Base-by-base conservation (phyloP, 2,888 invertebrate species). In the Labia minor region DNA sequence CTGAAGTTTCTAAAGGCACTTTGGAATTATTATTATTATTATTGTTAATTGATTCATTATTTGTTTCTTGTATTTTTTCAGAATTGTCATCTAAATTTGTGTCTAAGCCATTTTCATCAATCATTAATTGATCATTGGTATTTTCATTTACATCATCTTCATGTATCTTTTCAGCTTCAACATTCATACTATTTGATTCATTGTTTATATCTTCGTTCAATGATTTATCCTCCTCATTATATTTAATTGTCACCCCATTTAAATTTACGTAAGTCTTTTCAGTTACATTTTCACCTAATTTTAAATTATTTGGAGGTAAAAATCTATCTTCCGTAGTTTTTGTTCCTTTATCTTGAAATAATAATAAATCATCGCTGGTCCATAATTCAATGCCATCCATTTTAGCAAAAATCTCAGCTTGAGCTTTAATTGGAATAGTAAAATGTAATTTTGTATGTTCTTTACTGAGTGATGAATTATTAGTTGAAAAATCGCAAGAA, bases 391-490 rank as follows among this genome's bases (percentile, higher is more conserved):
- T 79, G 68, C 82, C 81, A 73, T 85, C 82, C 73, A 82, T 84
- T 70, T 82, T 82, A 73, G 83, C 82, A 73, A 80, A 86, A 72
- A 83, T 84, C 73, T 86, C 85, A 0, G 85, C 80, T 68, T 77
- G 79, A 37, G 81, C 74, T 68, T 78, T 78, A 74, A 83, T 85
- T 73, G 81, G 82, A 67, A 81, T 81, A 72, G 78, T 78, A 74
- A 92, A 91, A 76, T 93, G 93, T 66, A 90, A 81, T 74, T 88
- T 87, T 61, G 86, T 81, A 77, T 94, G 94, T 72, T 92, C 92
- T 61, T 87, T 83, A 37, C 92, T 79, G 71, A 88, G 85, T 73
- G 87, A 85, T 67, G 85, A 85, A 73, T 89, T 88, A 1, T 86
- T 83, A 21, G 88, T 88, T 20, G 87, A 86, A 76, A 89, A 89